Conservation (phyloP, 2,113 vertebrate genomes). For the Tringa solitaria region DNA sequence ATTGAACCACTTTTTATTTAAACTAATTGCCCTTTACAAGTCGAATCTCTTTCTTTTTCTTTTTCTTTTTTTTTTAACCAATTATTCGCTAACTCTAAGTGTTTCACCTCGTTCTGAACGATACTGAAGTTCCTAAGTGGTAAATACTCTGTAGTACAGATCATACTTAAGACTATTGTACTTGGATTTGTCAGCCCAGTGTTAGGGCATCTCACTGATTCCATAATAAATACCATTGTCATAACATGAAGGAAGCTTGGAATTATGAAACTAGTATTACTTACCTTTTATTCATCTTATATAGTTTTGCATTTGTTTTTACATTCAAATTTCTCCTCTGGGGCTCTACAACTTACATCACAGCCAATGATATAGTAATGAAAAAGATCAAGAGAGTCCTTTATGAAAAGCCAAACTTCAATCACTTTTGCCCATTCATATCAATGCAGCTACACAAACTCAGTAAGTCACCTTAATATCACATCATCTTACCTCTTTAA, state of each 20-base stretch:
- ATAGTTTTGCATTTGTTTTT: neutral
- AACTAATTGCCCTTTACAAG: neutral
- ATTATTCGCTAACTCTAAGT: neutral
- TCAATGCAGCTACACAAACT: neutral
- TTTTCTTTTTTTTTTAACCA: neutral
- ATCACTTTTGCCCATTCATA: neutral
- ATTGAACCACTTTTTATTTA: neutral
- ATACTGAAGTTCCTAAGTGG: neutral
- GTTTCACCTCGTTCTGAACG: neutral
- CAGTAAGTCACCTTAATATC: neutral
- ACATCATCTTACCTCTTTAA: slow-evolving; percentile 77
- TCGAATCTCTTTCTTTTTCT: neutral
- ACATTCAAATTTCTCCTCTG: neutral
- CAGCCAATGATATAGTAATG: neutral
- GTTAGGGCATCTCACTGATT: neutral
- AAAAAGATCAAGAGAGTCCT: neutral
- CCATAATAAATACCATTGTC: neutral
- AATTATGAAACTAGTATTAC: neutral
- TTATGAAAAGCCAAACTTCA: neutral
- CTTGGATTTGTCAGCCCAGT: neutral
- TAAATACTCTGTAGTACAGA: neutral
- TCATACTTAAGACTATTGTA: neutral
- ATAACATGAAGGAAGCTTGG: neutral
- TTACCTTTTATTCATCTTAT: neutral
- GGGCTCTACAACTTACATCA: neutral